phyloP scores from a whole-genome alignment of 2,888 invertebrate genomes.

The Tridacna gigas region DNA sequence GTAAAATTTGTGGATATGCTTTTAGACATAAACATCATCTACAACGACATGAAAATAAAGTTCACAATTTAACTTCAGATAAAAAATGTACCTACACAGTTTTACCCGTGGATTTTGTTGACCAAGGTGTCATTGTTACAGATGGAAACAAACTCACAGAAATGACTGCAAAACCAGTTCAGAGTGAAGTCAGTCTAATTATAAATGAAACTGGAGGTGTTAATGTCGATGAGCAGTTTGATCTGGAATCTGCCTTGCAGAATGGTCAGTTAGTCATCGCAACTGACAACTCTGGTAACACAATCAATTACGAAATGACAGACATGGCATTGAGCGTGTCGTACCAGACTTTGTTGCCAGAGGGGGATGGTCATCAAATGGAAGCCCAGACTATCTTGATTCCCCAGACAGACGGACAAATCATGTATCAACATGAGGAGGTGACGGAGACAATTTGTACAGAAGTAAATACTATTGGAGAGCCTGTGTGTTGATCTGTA shows the following conservation, averaged over 20 bases:
- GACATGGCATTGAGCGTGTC: constrained; percentile 73
- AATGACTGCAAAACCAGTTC: constrained; percentile 4
- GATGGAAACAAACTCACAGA: background rate
- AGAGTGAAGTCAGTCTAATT: constrained; percentile 65
- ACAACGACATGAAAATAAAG: constrained; percentile 77
- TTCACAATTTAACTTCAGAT: constrained; percentile 68
- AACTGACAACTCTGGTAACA: constrained; percentile 69
- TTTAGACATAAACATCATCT: constrained; percentile 83
- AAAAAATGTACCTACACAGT: constrained; percentile 5
- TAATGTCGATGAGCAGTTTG: constrained; percentile 51
- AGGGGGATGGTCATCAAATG: constrained; percentile 41
- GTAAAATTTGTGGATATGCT: constrained; percentile 77
- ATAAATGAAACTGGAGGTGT: constrained; percentile 44
- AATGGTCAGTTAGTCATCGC: constrained; percentile 74
- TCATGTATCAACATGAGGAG: constrained; percentile 41
- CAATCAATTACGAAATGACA: constrained; percentile 75
- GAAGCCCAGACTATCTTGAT: constrained; percentile 62
- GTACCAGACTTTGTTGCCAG: constrained; percentile 69
- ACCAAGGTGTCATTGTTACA: constrained; percentile 12
- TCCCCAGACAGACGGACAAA: constrained; percentile 50
- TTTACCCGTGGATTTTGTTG: constrained; percentile 6
- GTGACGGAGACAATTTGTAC: constrained; percentile 27
- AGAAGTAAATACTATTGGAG: constrained; percentile 18
- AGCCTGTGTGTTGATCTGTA: background rate
- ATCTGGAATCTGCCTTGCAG: constrained; percentile 69